Evolutionary conservation across 1,140 invertebrate species (phyloP), one percentile per base, ranked within the genome.

Genomic region (Drosophila obscura): DNA sequence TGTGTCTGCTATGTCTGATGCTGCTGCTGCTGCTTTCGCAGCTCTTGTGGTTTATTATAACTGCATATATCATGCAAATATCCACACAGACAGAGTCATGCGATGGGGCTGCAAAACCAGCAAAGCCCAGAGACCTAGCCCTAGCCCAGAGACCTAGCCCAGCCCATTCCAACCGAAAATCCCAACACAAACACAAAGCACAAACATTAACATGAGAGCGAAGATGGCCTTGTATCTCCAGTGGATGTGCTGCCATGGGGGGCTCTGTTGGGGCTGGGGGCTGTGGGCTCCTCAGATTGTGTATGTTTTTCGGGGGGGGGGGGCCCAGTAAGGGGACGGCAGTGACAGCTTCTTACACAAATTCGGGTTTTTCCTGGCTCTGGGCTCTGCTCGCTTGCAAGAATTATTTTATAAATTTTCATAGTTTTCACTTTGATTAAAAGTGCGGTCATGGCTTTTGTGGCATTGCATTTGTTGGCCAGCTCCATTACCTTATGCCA

Each of bases 381-480:
- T 68, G 60, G 6, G 8, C 56, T 44, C 48, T 35, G 16, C 43
- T 80, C 53, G 74, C 61, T 81, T 81, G 60, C 62, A 48, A 79
- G 74, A 88, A 75, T 82, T 75, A 88, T 88, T 87, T 88, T 81
- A 76, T 76, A 88, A 82, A 87, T 88, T 78, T 88, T 82, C 82
- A 87, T 87, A 87, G 83, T 87, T 87, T 88, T 79, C 78, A 82
- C 75, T 87, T 87, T 87, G 84, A 87, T 87, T 87, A 87, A 87
- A 87, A 87, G 82, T 79, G 82, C 71, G 82, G 82, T 87, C 82
- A 77, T 82, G 83, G 74, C 78, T 82, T 87, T 66, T 85, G 82
- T 63, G 81, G 81, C 78, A 50, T 26, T 43, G 56, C 26, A 44
- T 59, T 62, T 75, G 61, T 49, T 83, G 80, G 48, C 49, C 56